Percentiles rank a stretch among this genome's conserved stretches.
Evolutionary conservation across 2,888 invertebrate genomes (phyloP).

Genomic region (Sericinus montela): DNA sequence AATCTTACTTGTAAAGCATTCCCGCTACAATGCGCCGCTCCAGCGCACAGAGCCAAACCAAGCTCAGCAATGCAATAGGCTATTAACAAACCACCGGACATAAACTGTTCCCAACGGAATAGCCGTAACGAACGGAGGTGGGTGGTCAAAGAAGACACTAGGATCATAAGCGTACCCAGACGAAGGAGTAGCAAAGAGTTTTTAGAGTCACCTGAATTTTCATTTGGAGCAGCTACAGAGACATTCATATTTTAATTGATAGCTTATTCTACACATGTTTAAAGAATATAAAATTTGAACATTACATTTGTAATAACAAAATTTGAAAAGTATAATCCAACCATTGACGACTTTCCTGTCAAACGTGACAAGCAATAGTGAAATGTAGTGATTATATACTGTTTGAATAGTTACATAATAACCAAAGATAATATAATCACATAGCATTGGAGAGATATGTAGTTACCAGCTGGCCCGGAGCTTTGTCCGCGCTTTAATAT

Average conservation of each 20-base stretch:
- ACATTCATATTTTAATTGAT: not conserved
- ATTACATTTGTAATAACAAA: no score
- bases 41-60: slow-evolving; percentile 44
- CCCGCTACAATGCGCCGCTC: slow-evolving; percentile 26
- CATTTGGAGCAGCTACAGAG: not conserved
- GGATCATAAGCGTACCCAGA: slow-evolving; percentile 30
- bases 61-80: slow-evolving; percentile 40
- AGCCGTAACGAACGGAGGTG: slow-evolving; percentile 49
- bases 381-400: no score
- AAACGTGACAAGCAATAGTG: no score
- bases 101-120: slow-evolving; percentile 57
- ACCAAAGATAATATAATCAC: no score
- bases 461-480: no score
- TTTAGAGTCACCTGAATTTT: not conserved
- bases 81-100: slow-evolving; percentile 52
- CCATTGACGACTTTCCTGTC: no score
- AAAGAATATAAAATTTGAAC: no score
- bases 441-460: no score
- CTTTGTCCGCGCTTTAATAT: no score
- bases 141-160: slow-evolving; percentile 39
- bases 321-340: no score
- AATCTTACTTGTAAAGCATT: slow-evolving; percentile 40
- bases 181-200: slow-evolving; percentile 34
- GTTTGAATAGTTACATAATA: no score
- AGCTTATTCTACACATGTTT: no score